phyloP scores from a whole-genome alignment of 1,140 invertebrate genomes.

The Bombus superbus region DNA sequence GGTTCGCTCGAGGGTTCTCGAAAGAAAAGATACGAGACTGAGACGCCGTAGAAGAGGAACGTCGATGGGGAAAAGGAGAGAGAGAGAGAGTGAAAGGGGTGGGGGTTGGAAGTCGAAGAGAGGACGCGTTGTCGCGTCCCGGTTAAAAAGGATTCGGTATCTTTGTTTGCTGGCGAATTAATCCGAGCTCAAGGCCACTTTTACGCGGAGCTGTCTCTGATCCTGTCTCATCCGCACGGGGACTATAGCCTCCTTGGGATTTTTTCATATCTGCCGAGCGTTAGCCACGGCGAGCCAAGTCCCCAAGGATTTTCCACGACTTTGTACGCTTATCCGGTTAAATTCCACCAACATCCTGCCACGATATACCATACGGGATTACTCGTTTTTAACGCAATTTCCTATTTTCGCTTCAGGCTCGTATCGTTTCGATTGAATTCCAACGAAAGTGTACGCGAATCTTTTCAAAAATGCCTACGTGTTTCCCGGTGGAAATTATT shows the following conservation, averaged over 20 bases:
- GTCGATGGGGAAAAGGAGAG: not conserved
- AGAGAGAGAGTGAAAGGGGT: no score
- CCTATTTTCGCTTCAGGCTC: not conserved
- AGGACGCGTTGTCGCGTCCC: not conserved
- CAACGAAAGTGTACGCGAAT: no score
- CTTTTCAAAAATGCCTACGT: no score
- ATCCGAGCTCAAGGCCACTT: slow-evolving; percentile 17
- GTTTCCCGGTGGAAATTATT: no score
- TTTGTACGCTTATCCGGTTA: not conserved
- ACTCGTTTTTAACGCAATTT: not conserved
- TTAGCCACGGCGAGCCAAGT: not conserved
- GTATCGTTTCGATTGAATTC: no score
- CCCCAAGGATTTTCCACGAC: not conserved
- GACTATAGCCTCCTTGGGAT: not conserved
- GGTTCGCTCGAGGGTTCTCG: slow-evolving; percentile 34
- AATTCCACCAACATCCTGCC: not conserved
- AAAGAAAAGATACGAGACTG: slow-evolving; percentile 47
- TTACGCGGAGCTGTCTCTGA: not conserved
- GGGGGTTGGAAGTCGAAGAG: not conserved
- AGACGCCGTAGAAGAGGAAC: not conserved
- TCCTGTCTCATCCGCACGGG: not conserved
- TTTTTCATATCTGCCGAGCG: not conserved
- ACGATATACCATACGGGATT: not conserved
- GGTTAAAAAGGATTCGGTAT: slow-evolving; percentile 20
- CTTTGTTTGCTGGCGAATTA: slow-evolving; percentile 18